These are phyloP conservation scores for Loxodonta africana DNA, from an alignment of 2,113 vertebrate genomes.

Conservation along the genomic window DNA sequence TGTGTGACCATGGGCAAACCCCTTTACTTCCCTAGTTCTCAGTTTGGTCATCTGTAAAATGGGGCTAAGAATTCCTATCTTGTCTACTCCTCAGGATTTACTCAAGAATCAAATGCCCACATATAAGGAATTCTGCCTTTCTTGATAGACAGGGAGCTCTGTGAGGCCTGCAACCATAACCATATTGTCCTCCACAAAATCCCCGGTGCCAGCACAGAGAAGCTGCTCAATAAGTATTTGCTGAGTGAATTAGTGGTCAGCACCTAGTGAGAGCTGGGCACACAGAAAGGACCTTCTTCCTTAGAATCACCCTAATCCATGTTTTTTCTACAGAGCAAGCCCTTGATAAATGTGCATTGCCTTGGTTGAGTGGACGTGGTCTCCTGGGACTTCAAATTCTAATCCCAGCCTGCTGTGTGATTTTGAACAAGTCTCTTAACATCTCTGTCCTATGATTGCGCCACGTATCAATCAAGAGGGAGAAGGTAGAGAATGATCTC, in stretches of 20 bases:
- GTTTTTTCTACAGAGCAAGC: neutral
- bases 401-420: neutral
- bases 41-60: no score
- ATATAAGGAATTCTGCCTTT: neutral
- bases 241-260: neutral
- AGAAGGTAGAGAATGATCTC: neutral
- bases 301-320: neutral
- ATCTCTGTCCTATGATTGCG: slow-evolving; percentile 28
- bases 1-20: no score
- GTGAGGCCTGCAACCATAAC: neutral
- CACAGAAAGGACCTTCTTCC: neutral
- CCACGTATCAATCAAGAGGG: neutral
- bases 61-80: no score
- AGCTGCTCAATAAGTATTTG: neutral
- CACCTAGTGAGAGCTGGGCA: neutral
- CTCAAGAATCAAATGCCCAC: neutral
- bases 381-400: neutral
- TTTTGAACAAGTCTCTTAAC: slow-evolving; percentile 6
- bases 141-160: no score
- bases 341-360: neutral
- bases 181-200: neutral
- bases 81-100: no score
- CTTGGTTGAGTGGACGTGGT: neutral
- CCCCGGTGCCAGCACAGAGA: no score
- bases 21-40: no score